A percentile compares a stretch with the other conserved stretches of the same genome.
Evolutionary conservation across 2,113 vertebrate genomes (phyloP).

Genomic region (Gymnorhina tibicen): DNA sequence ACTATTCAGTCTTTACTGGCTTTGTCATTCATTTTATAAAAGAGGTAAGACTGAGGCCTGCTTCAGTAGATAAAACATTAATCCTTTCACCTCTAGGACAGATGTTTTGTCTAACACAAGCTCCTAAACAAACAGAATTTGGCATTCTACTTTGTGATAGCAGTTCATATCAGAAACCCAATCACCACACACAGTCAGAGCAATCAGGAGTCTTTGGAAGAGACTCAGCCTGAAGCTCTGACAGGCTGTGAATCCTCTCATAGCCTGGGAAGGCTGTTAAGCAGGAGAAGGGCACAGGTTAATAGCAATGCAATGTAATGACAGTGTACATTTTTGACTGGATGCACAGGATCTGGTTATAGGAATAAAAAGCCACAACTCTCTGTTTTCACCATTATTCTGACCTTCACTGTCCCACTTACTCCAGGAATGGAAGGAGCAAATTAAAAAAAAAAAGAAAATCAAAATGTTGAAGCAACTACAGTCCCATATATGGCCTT

Average conservation of each 20-base stretch:
- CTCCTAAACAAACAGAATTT: slow-evolving; percentile 39
- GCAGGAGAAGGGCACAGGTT: not conserved
- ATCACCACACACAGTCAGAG: not conserved
- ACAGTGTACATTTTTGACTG: not conserved
- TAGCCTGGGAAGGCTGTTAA: not conserved
- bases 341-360: not conserved
- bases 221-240: not conserved
- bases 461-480: slow-evolving; percentile 58
- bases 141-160: not conserved
- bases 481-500: slow-evolving; percentile 21
- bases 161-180: not conserved
- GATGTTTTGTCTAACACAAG: slow-evolving; percentile 27
- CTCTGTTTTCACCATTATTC: not conserved
- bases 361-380: not conserved
- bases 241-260: slow-evolving; percentile 7
- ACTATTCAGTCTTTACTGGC: not conserved
- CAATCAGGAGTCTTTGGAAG: not conserved
- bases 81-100: slow-evolving; percentile 40
- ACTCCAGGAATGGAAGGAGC: not conserved
- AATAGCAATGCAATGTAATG: not conserved
- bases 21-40: not conserved
- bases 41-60: not conserved
- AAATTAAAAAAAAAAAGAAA: not conserved
- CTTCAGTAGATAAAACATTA: slow-evolving; percentile 42
- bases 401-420: slow-evolving; percentile 1